Evolutionary conservation across 2,797 vertebrate species (phyloP), one percentile per base, ranked within the genome.

Genomic region (Hephaestus fuliginosus): DNA sequence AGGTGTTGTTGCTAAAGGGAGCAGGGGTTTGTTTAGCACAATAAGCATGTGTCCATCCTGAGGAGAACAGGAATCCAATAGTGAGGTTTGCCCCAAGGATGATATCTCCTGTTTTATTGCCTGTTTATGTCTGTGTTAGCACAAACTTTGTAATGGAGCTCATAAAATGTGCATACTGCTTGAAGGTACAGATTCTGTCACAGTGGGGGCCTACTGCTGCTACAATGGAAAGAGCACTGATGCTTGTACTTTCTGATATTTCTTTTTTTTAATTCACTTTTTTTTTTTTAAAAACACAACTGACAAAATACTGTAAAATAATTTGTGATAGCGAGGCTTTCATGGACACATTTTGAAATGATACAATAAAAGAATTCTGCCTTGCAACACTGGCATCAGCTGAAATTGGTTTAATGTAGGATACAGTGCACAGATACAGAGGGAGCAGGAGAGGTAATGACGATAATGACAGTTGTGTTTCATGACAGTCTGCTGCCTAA

Each of bases 121-220:
- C 87, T 84, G 66, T 92, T 93, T 87, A 88, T 89, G 84, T 95
- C 82, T 89, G 80, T 86, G 89, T 94, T 95, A 92, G 93, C 90
- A 91, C 91, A 92, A 93, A 93, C 86, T 86, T 91, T 79, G 88
- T 95, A 96, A 96, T 90, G 91, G 89, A 88, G 81, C 89, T 92
- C 92, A 88, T 95, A 93, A 95, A 95, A 92, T 87, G 89, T 91
- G 81, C 72, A 86, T 80, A 82, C 39, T 62, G 90, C 88, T 93
- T 78, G 81, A 92, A 90, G 86, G 84, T 87, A 89, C 52, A 80
- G 70, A 63, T 88, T 93, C 90, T 82, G 72, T 93, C 88, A 82
- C 83, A 90, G 91, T 80, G 57, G 86, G 82, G 63, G 73, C 60
- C 74, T 67, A 52, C 52, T 36, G 79, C 85, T 65, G 70, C 76